These are phyloP conservation scores for Heliconius ismenius DNA, from an alignment of 2,888 invertebrate species.

Conservation along the genomic window DNA sequence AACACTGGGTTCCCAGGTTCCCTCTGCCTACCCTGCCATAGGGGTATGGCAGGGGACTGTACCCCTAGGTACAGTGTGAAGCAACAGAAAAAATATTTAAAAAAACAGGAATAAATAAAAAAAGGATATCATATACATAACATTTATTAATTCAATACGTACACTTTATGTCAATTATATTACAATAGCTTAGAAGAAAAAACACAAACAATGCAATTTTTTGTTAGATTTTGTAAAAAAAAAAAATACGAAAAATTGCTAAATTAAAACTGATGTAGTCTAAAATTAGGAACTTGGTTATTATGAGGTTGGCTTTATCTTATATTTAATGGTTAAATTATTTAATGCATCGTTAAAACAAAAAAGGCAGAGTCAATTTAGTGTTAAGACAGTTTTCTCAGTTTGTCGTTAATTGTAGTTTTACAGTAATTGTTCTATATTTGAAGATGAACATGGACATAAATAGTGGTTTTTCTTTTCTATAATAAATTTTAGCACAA, in stretches of 20 bases:
- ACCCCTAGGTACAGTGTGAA: too few relatives aligned
- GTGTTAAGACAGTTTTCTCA: background rate
- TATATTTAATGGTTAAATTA: background rate
- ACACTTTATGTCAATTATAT: slow-evolving; percentile 24
- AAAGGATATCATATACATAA: slow-evolving; percentile 15
- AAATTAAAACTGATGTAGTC: slow-evolving; percentile 1
- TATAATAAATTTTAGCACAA: too few relatives aligned
- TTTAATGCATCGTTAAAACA: background rate
- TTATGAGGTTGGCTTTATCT: slow-evolving; percentile 3
- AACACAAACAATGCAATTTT: background rate
- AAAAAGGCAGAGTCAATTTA: background rate
- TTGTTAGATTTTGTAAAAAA: slow-evolving; percentile 7
- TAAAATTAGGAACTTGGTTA: slow-evolving; percentile 30
- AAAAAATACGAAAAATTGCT: background rate
- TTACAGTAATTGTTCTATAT: too few relatives aligned
- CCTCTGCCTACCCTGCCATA: too few relatives aligned
- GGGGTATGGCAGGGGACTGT: too few relatives aligned
- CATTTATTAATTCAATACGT: slow-evolving; percentile 34
- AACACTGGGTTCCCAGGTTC: too few relatives aligned
- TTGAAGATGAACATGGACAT: too few relatives aligned
- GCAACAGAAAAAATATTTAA: too few relatives aligned
- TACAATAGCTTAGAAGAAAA: slow-evolving; percentile 23
- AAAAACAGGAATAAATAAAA: background rate
- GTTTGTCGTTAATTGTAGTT: background rate
- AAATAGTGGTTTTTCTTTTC: too few relatives aligned